A percentile compares a stretch with the other conserved stretches of the same genome.
phyloP scores from a whole-genome alignment of 2,888 invertebrate species.

The Phengaris alcon region DNA sequence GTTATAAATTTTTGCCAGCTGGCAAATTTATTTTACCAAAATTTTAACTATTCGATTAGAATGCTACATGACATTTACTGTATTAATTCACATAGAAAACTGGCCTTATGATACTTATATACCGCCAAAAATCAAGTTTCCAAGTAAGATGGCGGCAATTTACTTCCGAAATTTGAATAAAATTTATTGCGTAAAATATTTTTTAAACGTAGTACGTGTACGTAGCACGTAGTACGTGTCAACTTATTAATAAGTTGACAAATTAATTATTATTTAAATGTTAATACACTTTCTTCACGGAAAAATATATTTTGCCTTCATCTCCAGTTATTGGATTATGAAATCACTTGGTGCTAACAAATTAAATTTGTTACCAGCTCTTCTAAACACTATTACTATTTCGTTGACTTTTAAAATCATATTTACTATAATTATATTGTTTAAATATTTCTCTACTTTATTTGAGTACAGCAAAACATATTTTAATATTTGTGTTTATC shows the following conservation, averaged over 20 bases:
- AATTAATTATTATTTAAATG: slow-evolving; percentile 23
- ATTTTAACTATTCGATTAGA: neutral
- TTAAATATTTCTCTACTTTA: neutral
- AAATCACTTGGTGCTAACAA: slow-evolving; percentile 20
- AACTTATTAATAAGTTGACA: too few relatives aligned
- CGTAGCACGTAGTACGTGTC: slow-evolving; percentile 2
- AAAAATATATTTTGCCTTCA: neutral
- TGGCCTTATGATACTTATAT: neutral
- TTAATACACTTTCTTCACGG: neutral
- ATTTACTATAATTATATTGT: neutral
- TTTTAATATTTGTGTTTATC: too few relatives aligned
- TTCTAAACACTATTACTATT: slow-evolving; percentile 10
- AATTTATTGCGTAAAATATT: neutral
- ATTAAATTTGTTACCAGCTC: slow-evolving; percentile 4
- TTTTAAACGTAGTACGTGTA: slow-evolving; percentile 1
- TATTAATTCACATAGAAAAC: neutral
- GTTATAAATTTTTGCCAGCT: too few relatives aligned
- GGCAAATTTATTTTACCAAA: too few relatives aligned
- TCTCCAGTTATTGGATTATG: slow-evolving; percentile 15
- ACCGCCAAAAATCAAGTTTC: neutral
- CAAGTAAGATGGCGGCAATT: neutral
- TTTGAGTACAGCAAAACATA: neutral
- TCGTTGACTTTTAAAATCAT: neutral
- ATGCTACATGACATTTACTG: neutral
- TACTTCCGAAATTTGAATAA: neutral